Evolutionary conservation across 1,140 invertebrate species (phyloP), one percentile per base, ranked within the genome.

Genomic region (Yoshiicerus persimilis): DNA sequence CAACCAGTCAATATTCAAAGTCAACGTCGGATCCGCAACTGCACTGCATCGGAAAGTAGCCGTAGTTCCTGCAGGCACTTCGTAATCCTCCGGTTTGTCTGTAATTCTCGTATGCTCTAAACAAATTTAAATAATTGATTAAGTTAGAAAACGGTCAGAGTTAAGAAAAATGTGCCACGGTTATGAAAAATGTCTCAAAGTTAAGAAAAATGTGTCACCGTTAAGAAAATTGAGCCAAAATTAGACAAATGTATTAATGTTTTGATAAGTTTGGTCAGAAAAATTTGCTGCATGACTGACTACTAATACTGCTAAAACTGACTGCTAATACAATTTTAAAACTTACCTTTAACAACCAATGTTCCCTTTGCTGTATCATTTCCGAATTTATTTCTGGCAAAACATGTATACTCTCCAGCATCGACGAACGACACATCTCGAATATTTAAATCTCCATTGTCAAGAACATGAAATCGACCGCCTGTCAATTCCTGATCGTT

Each of bases 41-140:
- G 98, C 97, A 92, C 97, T 97, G 93, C 98, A 99, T 32, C 97
- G 94, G 93, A 99, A 98, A 0, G 97, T 98, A 0, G 98, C 97
- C 20, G 95, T 95, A 32, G 95, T 94, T n/a, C 96, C 96, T 25
- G 97, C 98, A 6, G 96, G 94, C 1, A 99, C 96, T 93, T 98
- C 97, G 92, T 98, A 97, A 92, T 97, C 95, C 91, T 97, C 95
- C 0, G 98, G 98, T 91, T 94, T 94, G 92, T 97, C 95, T 0
- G 95, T 97, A 70, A 98, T 98, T 39, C 94, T 94, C 0, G 97
- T 98, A 90, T 95, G 95, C 89, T 96, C 96, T 84, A 30, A 11
- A n/a, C 5, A 23, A 77, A 93, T 4, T 30, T 32, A 30, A 70
- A 70, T 30, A 70, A 70, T n/a, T n/a, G n/a, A n/a, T n/a, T n/a